phyloP scores from a whole-genome alignment of 2,113 vertebrate genomes.

The Pedetes capensis region DNA sequence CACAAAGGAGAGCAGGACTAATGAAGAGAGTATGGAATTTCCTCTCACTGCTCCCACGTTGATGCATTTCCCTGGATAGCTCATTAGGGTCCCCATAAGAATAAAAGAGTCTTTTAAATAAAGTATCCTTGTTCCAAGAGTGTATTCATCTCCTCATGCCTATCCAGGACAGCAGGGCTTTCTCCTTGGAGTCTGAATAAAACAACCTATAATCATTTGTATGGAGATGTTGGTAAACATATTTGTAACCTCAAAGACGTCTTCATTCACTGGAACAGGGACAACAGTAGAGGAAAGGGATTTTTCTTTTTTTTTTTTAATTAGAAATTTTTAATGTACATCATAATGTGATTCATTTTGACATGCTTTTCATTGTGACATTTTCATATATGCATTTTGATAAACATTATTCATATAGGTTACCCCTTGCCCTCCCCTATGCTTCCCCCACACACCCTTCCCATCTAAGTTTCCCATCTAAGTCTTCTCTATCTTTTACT shows the following conservation, averaged over 20 bases:
- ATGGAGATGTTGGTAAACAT: constrained; percentile 65
- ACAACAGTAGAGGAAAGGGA: constrained; percentile 45
- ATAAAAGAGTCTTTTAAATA: constrained; percentile 68
- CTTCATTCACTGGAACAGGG: constrained; percentile 56
- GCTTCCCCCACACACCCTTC: too few species aligned
- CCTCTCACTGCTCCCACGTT: constrained; percentile 28
- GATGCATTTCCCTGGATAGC: constrained; percentile 43
- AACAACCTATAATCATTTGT: constrained; percentile 66
- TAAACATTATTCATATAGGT: too few species aligned
- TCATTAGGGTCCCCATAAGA: constrained; percentile 69
- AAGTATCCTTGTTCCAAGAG: constrained; percentile 66
- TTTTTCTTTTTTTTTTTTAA: too few species aligned
- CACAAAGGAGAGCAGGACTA: constrained; percentile 44
- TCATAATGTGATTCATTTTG: too few species aligned
- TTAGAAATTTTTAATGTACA: too few species aligned
- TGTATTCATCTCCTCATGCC: constrained; percentile 66
- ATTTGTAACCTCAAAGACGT: constrained; percentile 58
- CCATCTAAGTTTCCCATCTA: too few species aligned
- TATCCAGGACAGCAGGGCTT: constrained; percentile 47
- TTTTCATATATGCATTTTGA: too few species aligned
- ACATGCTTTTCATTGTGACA: too few species aligned
- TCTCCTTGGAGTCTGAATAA: constrained; percentile 58
- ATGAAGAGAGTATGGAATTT: constrained; percentile 36
- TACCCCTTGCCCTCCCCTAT: too few species aligned
- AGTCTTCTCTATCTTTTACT: too few species aligned